A percentile compares a stretch with the other conserved stretches of the same genome.
Evolutionary conservation across 2,113 vertebrate genomes (phyloP).

Genomic region (Ceratotherium simum): DNA sequence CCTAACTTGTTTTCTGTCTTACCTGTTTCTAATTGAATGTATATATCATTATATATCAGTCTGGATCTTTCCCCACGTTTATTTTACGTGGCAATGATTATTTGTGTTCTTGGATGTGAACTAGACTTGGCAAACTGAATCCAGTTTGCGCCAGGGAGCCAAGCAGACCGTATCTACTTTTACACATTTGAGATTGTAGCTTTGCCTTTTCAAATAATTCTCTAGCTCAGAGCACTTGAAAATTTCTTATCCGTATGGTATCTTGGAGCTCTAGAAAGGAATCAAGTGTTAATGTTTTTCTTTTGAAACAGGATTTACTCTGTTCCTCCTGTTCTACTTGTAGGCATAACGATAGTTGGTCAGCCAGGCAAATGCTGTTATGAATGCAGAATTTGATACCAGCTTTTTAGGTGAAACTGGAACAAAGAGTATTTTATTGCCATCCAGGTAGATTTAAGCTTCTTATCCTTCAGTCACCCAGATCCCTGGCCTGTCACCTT

Average conservation of each 20-base stretch:
- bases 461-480: not conserved
- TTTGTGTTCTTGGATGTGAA: not conserved
- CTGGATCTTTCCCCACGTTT: not conserved
- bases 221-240: constrained; percentile 8
- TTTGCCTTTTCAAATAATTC: not conserved
- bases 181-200: not conserved
- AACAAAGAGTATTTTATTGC: not conserved
- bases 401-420: not conserved
- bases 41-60: not conserved
- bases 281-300: not conserved
- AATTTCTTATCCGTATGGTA: not conserved
- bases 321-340: not conserved
- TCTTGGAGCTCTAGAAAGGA: not conserved
- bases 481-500: not conserved
- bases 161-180: not conserved
- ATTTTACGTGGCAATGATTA: not conserved
- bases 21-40: not conserved
- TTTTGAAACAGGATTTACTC: not conserved
- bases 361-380: not conserved
- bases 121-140: not conserved
- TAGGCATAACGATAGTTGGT: not conserved
- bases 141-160: not conserved
- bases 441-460: not conserved
- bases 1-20: not conserved
- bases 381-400: not conserved